These are phyloP conservation scores for Motacilla tschutschensis DNA, from an alignment of 2,113 vertebrate genomes.

Conservation along the genomic window DNA sequence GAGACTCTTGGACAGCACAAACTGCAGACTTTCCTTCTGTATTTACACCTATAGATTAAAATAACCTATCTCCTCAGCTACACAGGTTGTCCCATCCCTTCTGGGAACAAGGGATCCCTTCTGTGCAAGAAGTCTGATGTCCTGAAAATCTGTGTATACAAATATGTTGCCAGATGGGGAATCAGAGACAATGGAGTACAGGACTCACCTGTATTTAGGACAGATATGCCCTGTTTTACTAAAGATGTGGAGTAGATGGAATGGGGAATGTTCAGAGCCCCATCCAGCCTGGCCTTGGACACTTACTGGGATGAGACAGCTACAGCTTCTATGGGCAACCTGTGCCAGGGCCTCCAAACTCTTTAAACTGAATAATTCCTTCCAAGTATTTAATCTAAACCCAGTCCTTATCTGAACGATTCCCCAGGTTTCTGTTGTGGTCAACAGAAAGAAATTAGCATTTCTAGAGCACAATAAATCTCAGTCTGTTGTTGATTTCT, in stretches of 20 bases:
- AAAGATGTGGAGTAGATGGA: not conserved
- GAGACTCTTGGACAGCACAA: not conserved
- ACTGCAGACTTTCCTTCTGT: not conserved
- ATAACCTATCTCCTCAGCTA: not conserved
- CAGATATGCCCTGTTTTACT: not conserved
- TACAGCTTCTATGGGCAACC: not conserved
- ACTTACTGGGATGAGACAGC: not conserved
- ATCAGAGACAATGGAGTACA: not conserved
- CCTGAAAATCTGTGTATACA: not conserved
- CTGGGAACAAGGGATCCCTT: not conserved
- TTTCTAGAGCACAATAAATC: not conserved
- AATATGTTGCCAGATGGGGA: not conserved
- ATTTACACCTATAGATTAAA: not conserved
- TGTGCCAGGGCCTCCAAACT: not conserved
- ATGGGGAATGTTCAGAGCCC: not conserved
- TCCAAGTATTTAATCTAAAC: not conserved
- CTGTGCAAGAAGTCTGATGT: not conserved
- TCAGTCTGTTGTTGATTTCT: not conserved
- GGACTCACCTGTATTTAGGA: not conserved
- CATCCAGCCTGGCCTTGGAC: not conserved
- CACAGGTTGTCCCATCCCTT: not conserved
- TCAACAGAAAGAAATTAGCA: not conserved
- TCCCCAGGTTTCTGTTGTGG: rapidly evolving
- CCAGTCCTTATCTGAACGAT: not conserved
- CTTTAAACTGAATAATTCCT: not conserved